These are phyloP conservation scores for Hyphantria cunea DNA, from an alignment of 1,140 invertebrate species.

Conservation along the genomic window DNA sequence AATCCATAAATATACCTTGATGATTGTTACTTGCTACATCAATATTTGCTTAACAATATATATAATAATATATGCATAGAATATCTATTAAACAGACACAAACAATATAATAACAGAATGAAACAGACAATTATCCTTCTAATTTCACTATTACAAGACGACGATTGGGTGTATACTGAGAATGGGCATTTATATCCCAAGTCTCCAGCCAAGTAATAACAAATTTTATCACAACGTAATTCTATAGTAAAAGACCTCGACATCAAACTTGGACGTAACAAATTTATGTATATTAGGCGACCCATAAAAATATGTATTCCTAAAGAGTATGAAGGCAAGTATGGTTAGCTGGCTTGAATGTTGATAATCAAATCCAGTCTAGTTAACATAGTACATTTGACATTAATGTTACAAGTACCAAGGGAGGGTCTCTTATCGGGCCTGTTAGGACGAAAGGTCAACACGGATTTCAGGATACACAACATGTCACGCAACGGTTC, in stretches of 20 bases:
- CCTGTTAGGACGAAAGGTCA: constrained; percentile 25
- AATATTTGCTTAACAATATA: no score
- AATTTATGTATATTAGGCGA: constrained; percentile 18
- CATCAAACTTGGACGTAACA: constrained; percentile 10
- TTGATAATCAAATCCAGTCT: constrained; percentile 17
- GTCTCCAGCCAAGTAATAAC: constrained; percentile 11
- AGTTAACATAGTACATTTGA: constrained; percentile 25
- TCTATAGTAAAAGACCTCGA: constrained; percentile 8
- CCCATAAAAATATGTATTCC: constrained; percentile 15
- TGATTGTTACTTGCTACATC: no score
- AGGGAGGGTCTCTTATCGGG: constrained; percentile 16
- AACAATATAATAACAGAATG: no score
- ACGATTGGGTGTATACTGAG: no score
- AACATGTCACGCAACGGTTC: constrained; percentile 21
- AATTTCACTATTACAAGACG: no score
- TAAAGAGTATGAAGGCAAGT: constrained; percentile 18
- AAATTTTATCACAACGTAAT: constrained; percentile 15
- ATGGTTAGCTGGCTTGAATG: constrained; percentile 9
- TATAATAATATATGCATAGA: no score
- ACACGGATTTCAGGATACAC: constrained; percentile 26
- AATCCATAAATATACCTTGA: no score
- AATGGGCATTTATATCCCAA: constrained; percentile 8
- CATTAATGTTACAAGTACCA: constrained; percentile 28
- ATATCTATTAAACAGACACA: no score
- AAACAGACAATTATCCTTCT: no score